Conservation (phyloP, 2,113 vertebrate species). For the Stigmatopora argus region DNA sequence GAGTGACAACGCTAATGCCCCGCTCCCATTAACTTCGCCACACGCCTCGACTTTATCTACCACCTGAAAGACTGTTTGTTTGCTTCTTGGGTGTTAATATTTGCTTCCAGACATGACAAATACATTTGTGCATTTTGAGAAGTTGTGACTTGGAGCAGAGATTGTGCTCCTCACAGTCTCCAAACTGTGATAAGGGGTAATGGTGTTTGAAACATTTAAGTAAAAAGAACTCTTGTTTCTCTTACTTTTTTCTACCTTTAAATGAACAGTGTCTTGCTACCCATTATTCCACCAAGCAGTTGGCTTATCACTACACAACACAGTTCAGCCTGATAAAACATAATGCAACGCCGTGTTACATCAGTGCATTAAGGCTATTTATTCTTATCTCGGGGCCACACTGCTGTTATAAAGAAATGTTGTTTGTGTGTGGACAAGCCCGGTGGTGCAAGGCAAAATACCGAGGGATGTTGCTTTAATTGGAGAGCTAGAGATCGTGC, state of each 20-base stretch:
- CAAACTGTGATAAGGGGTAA: slow-evolving; percentile 45
- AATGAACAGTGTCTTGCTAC: slow-evolving; percentile 36
- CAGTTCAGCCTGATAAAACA: slow-evolving; percentile 50
- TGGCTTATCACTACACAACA: slow-evolving; percentile 33
- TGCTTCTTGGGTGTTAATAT: slow-evolving; percentile 75
- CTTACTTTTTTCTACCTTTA: slow-evolving; percentile 29
- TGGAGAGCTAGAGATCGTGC: slow-evolving; percentile 72
- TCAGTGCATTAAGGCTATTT: slow-evolving; percentile 48
- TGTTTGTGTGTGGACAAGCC: slow-evolving; percentile 44
- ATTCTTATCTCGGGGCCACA: slow-evolving; percentile 45
- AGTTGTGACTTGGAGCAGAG: slow-evolving; percentile 39
- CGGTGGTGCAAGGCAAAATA: slow-evolving; percentile 54
- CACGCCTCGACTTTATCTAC: slow-evolving; percentile 72
- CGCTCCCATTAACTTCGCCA: slow-evolving; percentile 73
- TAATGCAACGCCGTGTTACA: slow-evolving; percentile 42
- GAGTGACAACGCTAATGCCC: slow-evolving; percentile 90
- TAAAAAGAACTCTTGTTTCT: slow-evolving; percentile 36
- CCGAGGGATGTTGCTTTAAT: slow-evolving; percentile 72
- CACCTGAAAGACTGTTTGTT: slow-evolving; percentile 71
- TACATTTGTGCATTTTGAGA: slow-evolving; percentile 66
- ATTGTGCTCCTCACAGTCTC: slow-evolving; percentile 32
- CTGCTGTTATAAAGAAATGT: slow-evolving; percentile 46
- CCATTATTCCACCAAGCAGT: slow-evolving; percentile 35
- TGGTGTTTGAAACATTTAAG: slow-evolving; percentile 50
- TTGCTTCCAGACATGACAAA: slow-evolving; percentile 69